phyloP scores from a whole-genome alignment of 2,888 invertebrate species.

The Aphelenchoides bicaudatus region DNA sequence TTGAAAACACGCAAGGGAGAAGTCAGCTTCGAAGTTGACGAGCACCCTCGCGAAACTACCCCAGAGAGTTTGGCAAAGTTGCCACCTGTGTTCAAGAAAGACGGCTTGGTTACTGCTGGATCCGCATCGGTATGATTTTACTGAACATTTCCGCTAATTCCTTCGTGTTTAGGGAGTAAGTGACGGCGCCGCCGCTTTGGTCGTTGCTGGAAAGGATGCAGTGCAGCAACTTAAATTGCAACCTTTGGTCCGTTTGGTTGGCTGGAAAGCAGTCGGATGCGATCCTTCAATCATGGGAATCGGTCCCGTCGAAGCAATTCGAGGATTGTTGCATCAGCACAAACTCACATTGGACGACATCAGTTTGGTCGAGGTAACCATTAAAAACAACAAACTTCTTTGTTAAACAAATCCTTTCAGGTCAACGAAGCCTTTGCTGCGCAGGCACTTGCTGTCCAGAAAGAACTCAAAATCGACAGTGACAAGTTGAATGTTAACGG shows the following conservation, averaged over 20 bases:
- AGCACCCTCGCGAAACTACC: constrained; percentile 84
- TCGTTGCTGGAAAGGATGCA: constrained; percentile 85
- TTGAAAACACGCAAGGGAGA: constrained; percentile 74
- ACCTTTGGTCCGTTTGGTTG: constrained; percentile 84
- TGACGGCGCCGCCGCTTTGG: constrained; percentile 90
- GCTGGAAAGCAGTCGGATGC: constrained; percentile 81
- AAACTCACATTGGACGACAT: constrained; percentile 79
- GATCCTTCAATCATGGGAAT: constrained; percentile 95
- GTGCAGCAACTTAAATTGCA: constrained; percentile 75
- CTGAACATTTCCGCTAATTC: background rate
- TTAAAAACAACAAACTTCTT: background rate
- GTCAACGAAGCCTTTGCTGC: constrained; percentile 95
- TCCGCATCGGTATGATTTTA: constrained; percentile 48
- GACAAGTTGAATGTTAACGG: constrained; percentile 81
- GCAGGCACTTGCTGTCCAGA: constrained; percentile 83
- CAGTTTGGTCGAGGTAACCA: constrained; percentile 71
- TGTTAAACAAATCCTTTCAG: constrained; percentile 24
- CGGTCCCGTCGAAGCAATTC: constrained; percentile 82
- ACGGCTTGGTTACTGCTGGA: constrained; percentile 57
- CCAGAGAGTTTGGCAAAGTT: constrained; percentile 79
- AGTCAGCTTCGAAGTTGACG: constrained; percentile 74
- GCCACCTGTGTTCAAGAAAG: constrained; percentile 63
- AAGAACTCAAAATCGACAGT: constrained; percentile 79
- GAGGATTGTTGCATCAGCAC: constrained; percentile 75
- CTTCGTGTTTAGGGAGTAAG: constrained; percentile 72